Percentiles rank a stretch among this genome's conserved stretches.
phyloP scores from a whole-genome alignment of 2,888 invertebrate genomes.

The Micoletzkya japonica region DNA sequence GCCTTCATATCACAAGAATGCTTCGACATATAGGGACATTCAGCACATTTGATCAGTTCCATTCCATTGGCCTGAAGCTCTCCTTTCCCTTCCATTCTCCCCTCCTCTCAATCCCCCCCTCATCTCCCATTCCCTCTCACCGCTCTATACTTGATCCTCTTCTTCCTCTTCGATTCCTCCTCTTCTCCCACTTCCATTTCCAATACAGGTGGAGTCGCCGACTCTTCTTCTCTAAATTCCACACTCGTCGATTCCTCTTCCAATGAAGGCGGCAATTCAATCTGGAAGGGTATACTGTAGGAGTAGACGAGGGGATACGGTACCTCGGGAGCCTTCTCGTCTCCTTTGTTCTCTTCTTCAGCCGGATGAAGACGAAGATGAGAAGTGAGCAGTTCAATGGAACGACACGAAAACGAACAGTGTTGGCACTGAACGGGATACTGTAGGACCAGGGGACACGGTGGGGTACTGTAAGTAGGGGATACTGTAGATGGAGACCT shows the following conservation, averaged over 20 bases:
- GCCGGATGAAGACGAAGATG: background rate
- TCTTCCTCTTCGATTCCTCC: background rate
- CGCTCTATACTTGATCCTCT: background rate
- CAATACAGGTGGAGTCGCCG: background rate
- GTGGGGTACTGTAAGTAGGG: too few relatives aligned
- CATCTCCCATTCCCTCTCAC: background rate
- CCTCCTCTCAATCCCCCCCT: background rate
- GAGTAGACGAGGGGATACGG: background rate
- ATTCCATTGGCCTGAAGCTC: background rate
- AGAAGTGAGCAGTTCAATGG: background rate
- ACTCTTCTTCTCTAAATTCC: background rate
- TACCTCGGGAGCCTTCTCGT: background rate
- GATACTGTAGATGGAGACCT: too few relatives aligned
- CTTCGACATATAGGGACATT: background rate
- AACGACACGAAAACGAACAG: conserved; percentile 17
- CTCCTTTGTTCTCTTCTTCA: background rate
- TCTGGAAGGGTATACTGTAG: background rate
- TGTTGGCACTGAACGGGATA: conserved; percentile 1
- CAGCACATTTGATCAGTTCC: background rate
- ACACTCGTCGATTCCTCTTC: background rate
- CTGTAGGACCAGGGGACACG: background rate
- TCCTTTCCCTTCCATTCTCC: background rate
- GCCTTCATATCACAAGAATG: background rate
- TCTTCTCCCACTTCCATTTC: background rate
- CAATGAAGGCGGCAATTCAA: background rate